Base-by-base conservation (phyloP, 2,797 vertebrate genomes). In the Bufotes viridis region DNA sequence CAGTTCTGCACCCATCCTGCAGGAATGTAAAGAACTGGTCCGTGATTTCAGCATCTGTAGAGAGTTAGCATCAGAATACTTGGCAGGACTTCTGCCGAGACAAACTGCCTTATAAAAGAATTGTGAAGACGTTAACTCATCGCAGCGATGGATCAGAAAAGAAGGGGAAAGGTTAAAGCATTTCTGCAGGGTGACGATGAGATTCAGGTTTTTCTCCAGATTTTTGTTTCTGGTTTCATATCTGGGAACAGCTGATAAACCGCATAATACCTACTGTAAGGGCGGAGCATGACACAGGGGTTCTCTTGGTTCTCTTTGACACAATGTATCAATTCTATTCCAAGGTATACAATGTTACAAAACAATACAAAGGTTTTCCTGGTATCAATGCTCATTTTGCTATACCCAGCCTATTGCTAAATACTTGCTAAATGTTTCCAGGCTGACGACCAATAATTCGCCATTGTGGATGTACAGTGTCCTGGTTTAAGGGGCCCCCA, bases 61-160 rank as follows among this genome's bases (percentile, higher is more conserved):
- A 60, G 49, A 82, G 70, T 87, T 87, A 87, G 60, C 49, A 58
- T 78, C 49, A n/a, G 20, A 57, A 78, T 60, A 74, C 58, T 65
- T 87, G 86, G 80, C 86, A 87, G 60, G 58, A 87, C 69, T 65
- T 55, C 55, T 29, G 24, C 29, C 15, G 49, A 67, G 86, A 82
- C 34, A 74, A 67, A 26, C 12, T 24, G 58, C 49, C 53, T 60
- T 63, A 82, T 87, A 87, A 87, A 82, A 87, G 20, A n/a, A 53
- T 8, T 58, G 42, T 67, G 72, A 42, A 29, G 76, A 63, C 12
- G 9, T 65, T 61, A 79, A 86, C 60, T 67, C 65, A 34, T 24
- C 24, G 61, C 80, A 82, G 42, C 22, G 17, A 74, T 18, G 18
- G 3, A 34, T 20, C n/a, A 57, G n/a, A 74, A 20, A 74, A 74